These are phyloP conservation scores for Prunella strophiata DNA, from an alignment of 2,797 vertebrate genomes.

Conservation along the genomic window DNA sequence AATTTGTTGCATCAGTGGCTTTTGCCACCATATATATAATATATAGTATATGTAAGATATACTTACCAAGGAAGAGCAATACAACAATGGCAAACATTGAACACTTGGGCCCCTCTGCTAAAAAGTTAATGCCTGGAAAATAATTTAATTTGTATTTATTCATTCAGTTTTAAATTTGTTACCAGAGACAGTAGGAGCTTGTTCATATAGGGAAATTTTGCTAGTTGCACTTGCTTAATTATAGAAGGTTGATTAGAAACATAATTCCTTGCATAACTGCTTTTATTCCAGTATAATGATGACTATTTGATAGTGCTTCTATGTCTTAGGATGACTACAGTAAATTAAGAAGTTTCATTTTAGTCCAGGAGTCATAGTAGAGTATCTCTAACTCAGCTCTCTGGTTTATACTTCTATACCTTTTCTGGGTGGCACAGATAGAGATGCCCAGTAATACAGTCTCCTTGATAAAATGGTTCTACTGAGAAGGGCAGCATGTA, in stretches of 20 bases:
- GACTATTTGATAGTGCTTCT: background rate
- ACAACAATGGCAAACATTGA: background rate
- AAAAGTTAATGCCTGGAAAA: background rate
- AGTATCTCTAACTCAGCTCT: background rate
- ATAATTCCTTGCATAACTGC: background rate
- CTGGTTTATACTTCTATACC: background rate
- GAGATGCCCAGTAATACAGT: background rate
- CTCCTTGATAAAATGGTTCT: background rate
- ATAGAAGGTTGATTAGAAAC: background rate
- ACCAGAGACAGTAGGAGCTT: background rate
- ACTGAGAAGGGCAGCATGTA: background rate
- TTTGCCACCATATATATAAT: background rate
- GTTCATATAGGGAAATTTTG: background rate
- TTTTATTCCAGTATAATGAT: background rate
- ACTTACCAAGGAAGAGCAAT: background rate
- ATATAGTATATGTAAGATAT: background rate
- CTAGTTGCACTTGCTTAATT: background rate
- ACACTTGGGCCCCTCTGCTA: background rate
- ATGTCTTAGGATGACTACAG: background rate
- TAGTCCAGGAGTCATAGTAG: background rate
- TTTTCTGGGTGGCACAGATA: background rate
- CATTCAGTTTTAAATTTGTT: background rate
- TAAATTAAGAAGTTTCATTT: background rate
- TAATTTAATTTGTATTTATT: background rate
- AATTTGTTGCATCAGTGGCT: background rate